phyloP scores from a whole-genome alignment of 2,888 invertebrate genomes.

The Fissipunctia ypsillon region DNA sequence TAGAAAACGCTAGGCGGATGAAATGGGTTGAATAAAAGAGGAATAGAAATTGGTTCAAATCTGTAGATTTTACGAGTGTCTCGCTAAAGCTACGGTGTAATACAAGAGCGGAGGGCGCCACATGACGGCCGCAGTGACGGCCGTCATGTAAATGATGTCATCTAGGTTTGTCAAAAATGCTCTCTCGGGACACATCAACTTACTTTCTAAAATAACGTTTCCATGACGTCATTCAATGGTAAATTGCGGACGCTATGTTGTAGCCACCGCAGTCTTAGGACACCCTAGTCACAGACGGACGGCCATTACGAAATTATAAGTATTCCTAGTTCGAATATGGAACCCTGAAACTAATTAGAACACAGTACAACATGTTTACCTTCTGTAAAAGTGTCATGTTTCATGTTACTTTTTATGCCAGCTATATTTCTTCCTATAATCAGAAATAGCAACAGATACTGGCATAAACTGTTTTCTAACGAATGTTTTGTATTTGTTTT shows the following conservation, averaged over 20 bases:
- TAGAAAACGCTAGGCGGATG: background rate
- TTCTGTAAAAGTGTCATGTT: background rate
- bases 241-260: too few species aligned
- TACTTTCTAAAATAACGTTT: too few species aligned
- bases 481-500: constrained; percentile 60
- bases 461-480: constrained; percentile 43
- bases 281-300: background rate
- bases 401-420: background rate
- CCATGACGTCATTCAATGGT: too few species aligned
- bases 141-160: too few species aligned
- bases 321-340: background rate
- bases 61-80: background rate
- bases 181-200: too few species aligned
- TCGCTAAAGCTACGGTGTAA: background rate
- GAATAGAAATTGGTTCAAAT: background rate
- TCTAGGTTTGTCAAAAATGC: too few species aligned
- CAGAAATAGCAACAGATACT: constrained; percentile 29
- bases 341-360: constrained; percentile 2
- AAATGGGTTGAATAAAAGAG: background rate
- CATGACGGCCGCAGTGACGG: too few species aligned
- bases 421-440: constrained; percentile 1
- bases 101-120: too few species aligned
- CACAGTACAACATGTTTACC: background rate
- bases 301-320: background rate
- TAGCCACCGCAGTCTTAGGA: too few species aligned